Base-by-base conservation (phyloP, 2,888 invertebrate species). In the Xestobium rufovillosum region DNA sequence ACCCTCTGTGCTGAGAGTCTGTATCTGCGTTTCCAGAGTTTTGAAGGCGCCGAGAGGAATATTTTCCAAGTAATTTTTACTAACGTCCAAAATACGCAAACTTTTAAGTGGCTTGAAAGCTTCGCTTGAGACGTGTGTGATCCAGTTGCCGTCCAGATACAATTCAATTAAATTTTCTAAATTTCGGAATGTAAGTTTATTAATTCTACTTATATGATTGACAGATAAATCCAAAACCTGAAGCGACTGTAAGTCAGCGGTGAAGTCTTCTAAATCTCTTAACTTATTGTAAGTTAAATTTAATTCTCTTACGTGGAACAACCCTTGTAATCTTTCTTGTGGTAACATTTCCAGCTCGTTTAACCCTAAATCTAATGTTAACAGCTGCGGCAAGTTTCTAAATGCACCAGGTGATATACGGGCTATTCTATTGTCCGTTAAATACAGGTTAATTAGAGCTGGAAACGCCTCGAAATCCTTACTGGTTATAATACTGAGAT, bases 381-480 rank as follows among this genome's bases (percentile, higher is more conserved):
- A 70, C 43, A 92, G 70, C 60, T 80, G 80, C 28, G 80, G 76
- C 16, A 89, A 68, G 50, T 79, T 80, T 33, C 79, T 76, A 59
- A 92, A 89, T 34, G 90, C 88, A 26, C 87, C 83, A 0, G 90
- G 87, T 2, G 88, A 86, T 41, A 92, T 75, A 43, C 83, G 71
- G 10, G 81, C 78, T 45, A 89, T 83, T 41, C 77, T 70, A 63
- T 89, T 89, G 49, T 74, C 75, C 25, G 76, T 73, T 49, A 89
- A 65, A 56, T 79, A 80, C 37, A 89, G 71, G 55, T 81, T 83
- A 56, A 84, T 76, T 19, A 89, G 66, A 0, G 80, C 75, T 12
- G 86, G 83, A 55, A 88, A 89, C 19, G 83, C 79, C 55, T 86
- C 84, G 54, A 90, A 89, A 56, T 89, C 89, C 57, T 82, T 83